phyloP scores from a whole-genome alignment of 2,797 vertebrate species.

The Graptemys geographica region DNA sequence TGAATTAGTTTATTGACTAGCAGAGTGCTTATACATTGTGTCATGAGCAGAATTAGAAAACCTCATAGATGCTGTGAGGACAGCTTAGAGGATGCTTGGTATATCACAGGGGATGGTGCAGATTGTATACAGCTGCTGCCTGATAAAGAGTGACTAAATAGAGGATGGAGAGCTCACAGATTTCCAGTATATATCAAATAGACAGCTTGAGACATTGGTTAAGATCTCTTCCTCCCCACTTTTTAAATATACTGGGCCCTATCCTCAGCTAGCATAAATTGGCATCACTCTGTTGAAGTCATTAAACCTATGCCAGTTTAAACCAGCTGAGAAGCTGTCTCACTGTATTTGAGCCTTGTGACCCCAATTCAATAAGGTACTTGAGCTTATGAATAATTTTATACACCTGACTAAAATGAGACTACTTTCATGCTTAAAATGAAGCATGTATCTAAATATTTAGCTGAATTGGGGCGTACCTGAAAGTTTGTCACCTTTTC shows the following conservation, averaged over 20 bases:
- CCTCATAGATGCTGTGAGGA: fast-evolving
- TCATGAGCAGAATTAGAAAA: not conserved
- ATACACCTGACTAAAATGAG: not conserved
- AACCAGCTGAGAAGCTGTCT: fast-evolving
- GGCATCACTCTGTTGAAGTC: too few species aligned
- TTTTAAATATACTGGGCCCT: not conserved
- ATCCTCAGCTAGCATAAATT: not conserved
- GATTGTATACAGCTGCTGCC: not conserved
- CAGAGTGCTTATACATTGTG: not conserved
- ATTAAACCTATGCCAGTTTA: not conserved
- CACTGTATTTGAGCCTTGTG: not conserved
- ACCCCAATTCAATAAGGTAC: not conserved
- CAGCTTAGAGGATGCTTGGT: not conserved
- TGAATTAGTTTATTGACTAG: not conserved
- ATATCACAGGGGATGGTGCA: fast-evolving
- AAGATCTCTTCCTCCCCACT: not conserved
- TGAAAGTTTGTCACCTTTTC: not conserved
- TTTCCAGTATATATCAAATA: not conserved
- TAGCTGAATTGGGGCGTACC: not conserved
- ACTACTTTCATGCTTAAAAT: not conserved
- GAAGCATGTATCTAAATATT: too few species aligned
- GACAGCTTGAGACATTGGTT: not conserved
- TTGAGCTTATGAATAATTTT: not conserved
- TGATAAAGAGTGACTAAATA: not conserved
- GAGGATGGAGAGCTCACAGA: not conserved